Conservation (phyloP, 1,140 invertebrate genomes). For the Ooceraea biroi region DNA sequence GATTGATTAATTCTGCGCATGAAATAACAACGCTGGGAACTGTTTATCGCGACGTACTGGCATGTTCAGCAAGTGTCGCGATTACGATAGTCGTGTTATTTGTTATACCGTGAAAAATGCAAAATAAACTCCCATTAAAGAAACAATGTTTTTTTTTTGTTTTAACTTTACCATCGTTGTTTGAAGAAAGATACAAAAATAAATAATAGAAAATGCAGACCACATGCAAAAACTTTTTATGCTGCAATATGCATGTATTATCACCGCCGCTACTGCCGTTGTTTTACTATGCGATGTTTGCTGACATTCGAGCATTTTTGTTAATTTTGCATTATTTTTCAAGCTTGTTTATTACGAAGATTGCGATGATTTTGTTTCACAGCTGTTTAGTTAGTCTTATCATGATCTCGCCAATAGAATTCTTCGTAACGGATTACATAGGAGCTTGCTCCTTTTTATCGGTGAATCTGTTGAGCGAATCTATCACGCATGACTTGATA, state of each 20-base stretch:
- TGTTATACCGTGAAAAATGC: background rate
- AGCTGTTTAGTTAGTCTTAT: background rate
- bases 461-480: background rate
- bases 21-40: background rate
- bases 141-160: background rate
- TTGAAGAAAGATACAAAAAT: background rate
- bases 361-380: background rate
- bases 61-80: background rate
- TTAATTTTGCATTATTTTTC: background rate
- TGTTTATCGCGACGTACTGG: constrained; percentile 45
- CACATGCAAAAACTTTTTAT: background rate
- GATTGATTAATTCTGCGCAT: constrained; percentile 67
- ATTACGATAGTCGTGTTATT: background rate
- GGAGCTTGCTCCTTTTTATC: background rate
- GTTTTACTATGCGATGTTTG: background rate
- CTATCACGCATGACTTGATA: background rate
- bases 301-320: background rate
- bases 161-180: too few relatives aligned
- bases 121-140: constrained; percentile 13
- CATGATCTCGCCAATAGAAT: background rate
- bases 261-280: background rate
- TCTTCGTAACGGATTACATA: background rate
- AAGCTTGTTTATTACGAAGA: background rate
- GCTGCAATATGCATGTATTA: background rate
- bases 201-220: background rate